phyloP scores from a whole-genome alignment of 2,888 invertebrate species.

The Leptopilina syphax region DNA sequence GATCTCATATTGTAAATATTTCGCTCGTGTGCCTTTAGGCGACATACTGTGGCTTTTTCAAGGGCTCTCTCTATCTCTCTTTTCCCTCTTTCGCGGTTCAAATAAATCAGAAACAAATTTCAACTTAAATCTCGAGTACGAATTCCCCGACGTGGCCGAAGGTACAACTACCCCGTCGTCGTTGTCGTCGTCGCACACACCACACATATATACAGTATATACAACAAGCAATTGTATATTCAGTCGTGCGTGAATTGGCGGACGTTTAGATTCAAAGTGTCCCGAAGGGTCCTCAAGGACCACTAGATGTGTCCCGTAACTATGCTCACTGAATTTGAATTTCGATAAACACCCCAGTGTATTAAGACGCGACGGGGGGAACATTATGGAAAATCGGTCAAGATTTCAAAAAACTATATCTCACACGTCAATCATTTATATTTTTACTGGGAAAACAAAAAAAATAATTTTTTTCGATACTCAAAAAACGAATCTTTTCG shows the following conservation, averaged over 20 bases:
- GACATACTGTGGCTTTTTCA: constrained; percentile 60
- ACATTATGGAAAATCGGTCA: constrained; percentile 26
- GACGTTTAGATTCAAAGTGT: constrained; percentile 65
- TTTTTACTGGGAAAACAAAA: neutral
- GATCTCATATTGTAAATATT: constrained; percentile 65
- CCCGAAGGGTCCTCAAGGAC: constrained; percentile 64
- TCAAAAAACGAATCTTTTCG: too few species aligned
- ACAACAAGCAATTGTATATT: constrained; percentile 48
- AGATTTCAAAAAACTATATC: constrained; percentile 32
- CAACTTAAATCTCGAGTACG: constrained; percentile 53
- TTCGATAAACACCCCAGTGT: constrained; percentile 68
- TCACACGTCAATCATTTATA: neutral
- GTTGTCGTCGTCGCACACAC: constrained; percentile 9
- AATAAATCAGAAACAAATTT: constrained; percentile 73
- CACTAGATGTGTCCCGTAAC: constrained; percentile 52
- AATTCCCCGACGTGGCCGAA: constrained; percentile 49
- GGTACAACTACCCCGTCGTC: neutral
- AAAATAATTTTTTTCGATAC: too few species aligned
- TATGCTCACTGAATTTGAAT: constrained; percentile 71
- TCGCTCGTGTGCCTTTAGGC: constrained; percentile 61
- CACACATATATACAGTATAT: constrained; percentile 32
- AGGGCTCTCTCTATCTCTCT: constrained; percentile 55
- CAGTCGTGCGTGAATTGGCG: constrained; percentile 70
- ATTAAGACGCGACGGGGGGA: constrained; percentile 68
- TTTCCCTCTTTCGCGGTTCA: constrained; percentile 56